Evolutionary conservation across 2,797 vertebrate species (phyloP).

Genomic region (Urosaurus nigricauda): DNA sequence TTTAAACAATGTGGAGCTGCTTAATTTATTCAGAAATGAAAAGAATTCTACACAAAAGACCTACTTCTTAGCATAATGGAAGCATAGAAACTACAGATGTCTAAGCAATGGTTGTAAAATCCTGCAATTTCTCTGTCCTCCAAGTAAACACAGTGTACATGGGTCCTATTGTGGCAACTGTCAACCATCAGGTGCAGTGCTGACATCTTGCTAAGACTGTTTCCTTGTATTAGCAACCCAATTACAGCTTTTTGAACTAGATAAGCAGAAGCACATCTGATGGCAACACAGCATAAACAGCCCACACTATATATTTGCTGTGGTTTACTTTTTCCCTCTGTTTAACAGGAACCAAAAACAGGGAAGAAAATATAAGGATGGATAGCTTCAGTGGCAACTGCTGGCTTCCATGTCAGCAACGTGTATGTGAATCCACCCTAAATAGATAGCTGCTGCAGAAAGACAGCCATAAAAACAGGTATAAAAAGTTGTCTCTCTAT

Average conservation of each 20-base stretch:
- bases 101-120: conserved; percentile 49
- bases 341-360: conserved; percentile 21
- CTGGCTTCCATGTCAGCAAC: too few species aligned
- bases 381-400: too few species aligned
- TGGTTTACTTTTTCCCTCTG: not conserved
- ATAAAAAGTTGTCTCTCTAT: not conserved
- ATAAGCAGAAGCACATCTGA: conserved; percentile 42
- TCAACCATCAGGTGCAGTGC: conserved; percentile 46
- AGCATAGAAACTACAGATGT: conserved; percentile 42
- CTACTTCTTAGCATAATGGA: conserved; percentile 27
- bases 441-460: too few species aligned
- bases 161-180: conserved; percentile 56
- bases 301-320: not conserved
- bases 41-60: conserved; percentile 33
- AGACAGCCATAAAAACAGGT: not conserved
- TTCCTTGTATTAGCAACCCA: conserved; percentile 46
- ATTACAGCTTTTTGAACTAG: conserved; percentile 51
- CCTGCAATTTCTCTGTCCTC: conserved; percentile 44
- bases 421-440: not conserved
- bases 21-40: conserved; percentile 56
- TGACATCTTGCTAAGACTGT: conserved; percentile 58
- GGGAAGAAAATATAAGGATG: not conserved
- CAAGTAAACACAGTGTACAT: conserved; percentile 49
- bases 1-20: conserved; percentile 52
- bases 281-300: conserved; percentile 26